Evolutionary conservation across 2,797 vertebrate genomes (phyloP), one percentile per base, ranked within the genome.

Genomic region (Perodicticus potto): DNA sequence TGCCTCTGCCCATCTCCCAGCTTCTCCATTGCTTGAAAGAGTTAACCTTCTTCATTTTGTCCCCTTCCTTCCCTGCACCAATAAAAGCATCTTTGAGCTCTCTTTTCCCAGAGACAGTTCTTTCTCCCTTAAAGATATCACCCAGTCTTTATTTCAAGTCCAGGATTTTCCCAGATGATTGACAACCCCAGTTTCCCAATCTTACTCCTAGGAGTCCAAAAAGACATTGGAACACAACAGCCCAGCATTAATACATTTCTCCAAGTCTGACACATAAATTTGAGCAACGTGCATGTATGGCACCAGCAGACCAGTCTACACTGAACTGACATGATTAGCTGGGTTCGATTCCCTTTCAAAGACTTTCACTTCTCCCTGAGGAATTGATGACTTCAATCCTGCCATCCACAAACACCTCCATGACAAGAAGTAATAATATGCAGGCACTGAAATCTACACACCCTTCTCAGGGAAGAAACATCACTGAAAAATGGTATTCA

Each of bases 91-190:
- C 87, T 43, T 82, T 14, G 17, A 95, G 23, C 55, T 25, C 34
- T 69, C 57, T 74, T 77, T 65, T 78, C 8, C 57, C 77, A 92
- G 29, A 80, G 65, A 63, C 70, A 65, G 80, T 94, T 87, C 45
- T 96, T 53, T 95, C 86, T 92, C 37, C 25, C 59, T 84, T 90
- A 84, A 92, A 86, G 57, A 43, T 37, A 61, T 73, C 29, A n/a
- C 49, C 29, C 37, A 86, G 67, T 61, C 69, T 37, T 73, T 81
- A 20, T 65, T 89, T 89, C 65, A 83, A 17, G 83, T 61, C 22
- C 34, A 92, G 65, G 22, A 34, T 80, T 76, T 92, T 53, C 34
- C 45, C 91, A 89, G 77, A 61, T 80, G n/a, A 85, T 16, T 86
- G 43, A 89, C 19, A 89, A 67, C 53, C 53, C 32, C n/a, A 40